These are phyloP conservation scores for Platysteira castanea DNA, from an alignment of 2,113 vertebrate genomes.

Conservation along the genomic window DNA sequence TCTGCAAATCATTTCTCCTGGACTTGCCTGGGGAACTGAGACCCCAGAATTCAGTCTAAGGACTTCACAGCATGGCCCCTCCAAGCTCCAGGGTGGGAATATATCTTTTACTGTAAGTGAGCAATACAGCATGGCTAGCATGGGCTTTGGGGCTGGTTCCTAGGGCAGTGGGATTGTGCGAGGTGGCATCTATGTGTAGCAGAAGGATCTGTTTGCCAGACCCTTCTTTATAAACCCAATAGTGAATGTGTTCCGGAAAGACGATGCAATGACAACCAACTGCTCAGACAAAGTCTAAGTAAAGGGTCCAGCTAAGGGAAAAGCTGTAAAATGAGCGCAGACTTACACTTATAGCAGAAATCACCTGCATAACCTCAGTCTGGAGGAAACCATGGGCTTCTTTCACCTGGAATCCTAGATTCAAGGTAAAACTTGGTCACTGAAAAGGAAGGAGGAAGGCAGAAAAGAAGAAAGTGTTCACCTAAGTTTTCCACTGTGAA, in stretches of 20 bases:
- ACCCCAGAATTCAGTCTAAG: neutral
- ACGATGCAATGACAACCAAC: rapidly evolving
- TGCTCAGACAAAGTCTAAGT: neutral
- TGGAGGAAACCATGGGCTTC: neutral
- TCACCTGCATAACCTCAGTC: neutral
- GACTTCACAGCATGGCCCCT: rapidly evolving
- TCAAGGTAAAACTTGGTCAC: neutral
- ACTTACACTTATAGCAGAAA: neutral
- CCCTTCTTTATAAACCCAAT: neutral
- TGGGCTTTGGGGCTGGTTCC: neutral
- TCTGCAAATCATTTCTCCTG: neutral
- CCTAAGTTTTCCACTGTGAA: neutral
- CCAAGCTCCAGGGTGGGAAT: neutral
- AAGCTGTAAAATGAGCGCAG: neutral
- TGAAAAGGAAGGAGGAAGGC: neutral
- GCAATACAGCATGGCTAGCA: neutral
- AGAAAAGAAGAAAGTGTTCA: neutral
- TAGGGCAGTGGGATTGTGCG: no score
- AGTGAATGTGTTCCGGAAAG: neutral
- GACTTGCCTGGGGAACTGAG: neutral
- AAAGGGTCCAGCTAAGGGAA: neutral
- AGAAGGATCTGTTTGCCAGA: neutral
- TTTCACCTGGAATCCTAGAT: neutral
- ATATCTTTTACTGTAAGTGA: rapidly evolving
- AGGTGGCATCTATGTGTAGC: neutral